phyloP scores from a whole-genome alignment of 2,113 vertebrate species.

The Centrocercus urophasianus region DNA sequence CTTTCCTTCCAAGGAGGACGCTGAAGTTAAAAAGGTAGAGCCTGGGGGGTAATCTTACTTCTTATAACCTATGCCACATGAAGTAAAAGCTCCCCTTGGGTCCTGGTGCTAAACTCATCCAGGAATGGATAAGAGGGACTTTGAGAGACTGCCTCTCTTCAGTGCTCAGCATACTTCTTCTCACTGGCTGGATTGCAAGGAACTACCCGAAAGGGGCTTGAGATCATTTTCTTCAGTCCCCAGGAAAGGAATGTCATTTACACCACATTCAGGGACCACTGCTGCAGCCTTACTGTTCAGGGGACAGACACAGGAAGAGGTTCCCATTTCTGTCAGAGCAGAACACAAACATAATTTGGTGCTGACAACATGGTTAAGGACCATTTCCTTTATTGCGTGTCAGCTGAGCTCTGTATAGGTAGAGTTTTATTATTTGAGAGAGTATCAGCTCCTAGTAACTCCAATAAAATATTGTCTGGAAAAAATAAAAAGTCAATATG shows the following conservation, averaged over 20 bases:
- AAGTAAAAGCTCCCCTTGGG: background rate
- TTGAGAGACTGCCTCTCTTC: background rate
- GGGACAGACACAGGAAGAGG: background rate
- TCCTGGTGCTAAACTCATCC: background rate
- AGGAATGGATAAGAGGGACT: background rate
- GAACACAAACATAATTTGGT: background rate
- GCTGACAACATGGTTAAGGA: background rate
- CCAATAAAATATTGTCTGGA: background rate
- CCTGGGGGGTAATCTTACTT: background rate
- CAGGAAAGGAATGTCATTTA: fast-evolving
- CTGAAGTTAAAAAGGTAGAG: background rate
- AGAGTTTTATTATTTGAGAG: background rate
- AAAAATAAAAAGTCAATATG: background rate
- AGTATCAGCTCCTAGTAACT: background rate
- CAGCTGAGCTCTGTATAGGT: background rate
- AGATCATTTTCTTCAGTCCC: background rate
- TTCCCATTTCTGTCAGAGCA: background rate
- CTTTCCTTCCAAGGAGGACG: background rate
- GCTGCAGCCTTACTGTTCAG: fast-evolving
- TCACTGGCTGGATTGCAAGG: background rate
- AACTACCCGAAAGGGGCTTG: background rate
- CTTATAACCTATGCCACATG: background rate
- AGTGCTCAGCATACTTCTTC: fast-evolving
- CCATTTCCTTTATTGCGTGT: background rate
- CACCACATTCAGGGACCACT: fast-evolving